Evolutionary conservation across 2,113 vertebrate genomes (phyloP), one percentile per base, ranked within the genome.

Genomic region (Grammomys dolichurus): DNA sequence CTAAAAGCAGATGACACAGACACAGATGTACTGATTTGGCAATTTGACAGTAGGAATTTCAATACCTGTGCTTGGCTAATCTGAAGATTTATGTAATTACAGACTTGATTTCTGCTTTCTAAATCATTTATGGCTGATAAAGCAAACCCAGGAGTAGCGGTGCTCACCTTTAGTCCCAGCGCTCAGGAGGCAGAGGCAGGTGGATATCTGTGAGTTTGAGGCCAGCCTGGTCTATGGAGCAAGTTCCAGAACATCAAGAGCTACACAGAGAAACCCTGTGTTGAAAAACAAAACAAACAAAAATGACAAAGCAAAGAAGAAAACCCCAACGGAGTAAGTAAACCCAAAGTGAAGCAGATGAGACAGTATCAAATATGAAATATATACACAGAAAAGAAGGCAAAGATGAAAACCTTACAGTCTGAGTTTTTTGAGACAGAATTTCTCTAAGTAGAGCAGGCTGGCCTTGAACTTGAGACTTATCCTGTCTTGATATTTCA

Each of bases 91-190:
- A 58, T 24, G 46, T n/a, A 95, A 94, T 96, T 87, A 72, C 28
- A 96, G 63, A 72, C 70, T 81, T 65, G 84, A 94, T 51, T 76
- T 94, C 46, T 19, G 87, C 43, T 82, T 91, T 96, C 78, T 69
- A 75, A 92, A 93, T 89, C 82, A 84, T 86, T 87, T 87, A 75
- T 5, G 70, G n/a, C 86, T 92, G 36, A 88, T 56, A 92, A 89
- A 80, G 24, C 43, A 69, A 63, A 16, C 56, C 13, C 8, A 7
- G 56, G 4, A 14, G 56, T 40, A 7, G 80, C 60, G 36, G 22
- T 0, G 11, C 56, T 28, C 1, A 3, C 24, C n/a, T 60, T 84
- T 84, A 60, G 43, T 84, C n/a, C 24, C 56, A 43, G 81, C 22
- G 4, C 56, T 84, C n/a, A 26, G 56, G n/a, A 84, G 54, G n/a